Evolutionary conservation across 1,140 invertebrate species (phyloP).

Genomic region (Pseudomyrmex dendroicus): DNA sequence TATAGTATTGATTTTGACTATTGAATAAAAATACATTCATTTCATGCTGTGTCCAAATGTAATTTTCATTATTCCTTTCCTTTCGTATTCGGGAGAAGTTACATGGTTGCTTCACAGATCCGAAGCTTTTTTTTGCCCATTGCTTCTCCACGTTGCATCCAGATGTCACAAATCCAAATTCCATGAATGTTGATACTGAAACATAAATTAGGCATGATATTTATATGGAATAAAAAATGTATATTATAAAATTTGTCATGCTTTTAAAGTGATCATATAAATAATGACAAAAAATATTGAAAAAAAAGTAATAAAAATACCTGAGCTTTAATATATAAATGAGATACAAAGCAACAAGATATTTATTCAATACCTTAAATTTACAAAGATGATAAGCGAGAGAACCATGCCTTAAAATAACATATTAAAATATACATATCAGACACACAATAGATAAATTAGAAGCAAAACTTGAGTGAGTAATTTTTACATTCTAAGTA

Average conservation of each 20-base stretch:
- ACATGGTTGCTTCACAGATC: not conserved
- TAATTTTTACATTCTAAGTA: not conserved
- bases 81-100: not conserved
- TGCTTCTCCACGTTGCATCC: constrained; percentile 29
- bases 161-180: constrained; percentile 61
- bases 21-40: constrained; percentile 60
- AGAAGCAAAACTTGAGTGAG: not conserved
- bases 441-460: not conserved
- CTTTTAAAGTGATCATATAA: not conserved
- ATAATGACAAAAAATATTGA: constrained; percentile 19
- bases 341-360: not conserved
- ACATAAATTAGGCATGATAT: constrained; percentile 35
- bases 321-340: not conserved
- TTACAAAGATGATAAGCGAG: constrained; percentile 2
- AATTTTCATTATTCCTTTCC: not conserved
- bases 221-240: not conserved
- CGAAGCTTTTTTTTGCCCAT: constrained; percentile 36
- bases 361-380: constrained; percentile 6
- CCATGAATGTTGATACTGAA: constrained; percentile 68
- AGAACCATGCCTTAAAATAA: constrained; percentile 2
- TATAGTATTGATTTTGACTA: not conserved
- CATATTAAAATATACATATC: constrained; percentile 1
- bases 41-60: constrained; percentile 11
- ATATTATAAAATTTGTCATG: not conserved
- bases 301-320: not conserved